Percentiles rank a stretch among this genome's conserved stretches.
Conservation (phyloP, 1,140 invertebrate genomes). For the Cydia strobilella region DNA sequence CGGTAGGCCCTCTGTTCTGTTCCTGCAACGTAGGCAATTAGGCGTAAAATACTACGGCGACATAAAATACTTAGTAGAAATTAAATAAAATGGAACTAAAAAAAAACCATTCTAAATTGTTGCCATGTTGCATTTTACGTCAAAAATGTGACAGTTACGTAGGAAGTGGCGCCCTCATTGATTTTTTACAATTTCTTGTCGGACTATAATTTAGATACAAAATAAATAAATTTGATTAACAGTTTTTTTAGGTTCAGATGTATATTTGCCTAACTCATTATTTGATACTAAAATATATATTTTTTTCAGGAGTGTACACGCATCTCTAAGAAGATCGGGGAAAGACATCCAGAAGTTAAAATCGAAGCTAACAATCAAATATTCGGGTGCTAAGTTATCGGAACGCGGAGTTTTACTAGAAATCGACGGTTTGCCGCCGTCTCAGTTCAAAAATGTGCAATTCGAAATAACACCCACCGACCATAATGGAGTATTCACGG, state of each 20-base stretch:
- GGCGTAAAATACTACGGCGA: not conserved
- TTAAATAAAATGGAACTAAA: no score
- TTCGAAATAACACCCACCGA: slow-evolving; percentile 89
- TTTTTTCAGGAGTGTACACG: slow-evolving; percentile 80
- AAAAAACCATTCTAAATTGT: no score
- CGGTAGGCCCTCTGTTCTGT: no score
- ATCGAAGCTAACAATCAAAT: slow-evolving; percentile 84
- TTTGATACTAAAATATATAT: slow-evolving; percentile 18
- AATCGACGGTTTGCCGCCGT: slow-evolving; percentile 84
- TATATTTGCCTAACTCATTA: no score
- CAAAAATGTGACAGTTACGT: no score
- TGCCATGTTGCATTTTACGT: no score
- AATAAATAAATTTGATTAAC: no score
- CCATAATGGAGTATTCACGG: slow-evolving; percentile 85
- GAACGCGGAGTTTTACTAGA: slow-evolving; percentile 89
- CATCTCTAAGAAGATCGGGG: slow-evolving; percentile 76
- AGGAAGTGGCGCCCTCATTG: no score
- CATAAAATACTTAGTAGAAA: no score
- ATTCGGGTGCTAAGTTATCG: slow-evolving; percentile 86
- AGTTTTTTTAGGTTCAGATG: no score
- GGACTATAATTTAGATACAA: not conserved
- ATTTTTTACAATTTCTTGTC: no score
- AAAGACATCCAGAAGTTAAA: slow-evolving; percentile 81
- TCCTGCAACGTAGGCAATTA: no score
- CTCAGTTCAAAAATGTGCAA: slow-evolving; percentile 88